A percentile compares a stretch with the other conserved stretches of the same genome.
Evolutionary conservation across 2,888 invertebrate species (phyloP).

Genomic region (Platyscelio sp.): DNA sequence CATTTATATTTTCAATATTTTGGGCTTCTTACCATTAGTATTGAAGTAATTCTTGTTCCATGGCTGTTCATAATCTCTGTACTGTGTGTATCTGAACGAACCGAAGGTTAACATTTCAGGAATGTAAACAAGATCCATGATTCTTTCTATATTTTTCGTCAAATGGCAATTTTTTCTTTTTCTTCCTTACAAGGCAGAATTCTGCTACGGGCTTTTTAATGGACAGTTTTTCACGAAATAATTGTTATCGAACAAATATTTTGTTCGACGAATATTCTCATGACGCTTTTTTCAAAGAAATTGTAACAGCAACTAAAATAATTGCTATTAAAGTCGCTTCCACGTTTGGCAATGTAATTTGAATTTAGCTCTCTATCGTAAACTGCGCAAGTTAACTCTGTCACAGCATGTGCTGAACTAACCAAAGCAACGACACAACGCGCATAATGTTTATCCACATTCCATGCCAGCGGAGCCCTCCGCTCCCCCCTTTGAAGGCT

Average conservation of each 20-base stretch:
- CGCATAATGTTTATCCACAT: constrained; percentile 79
- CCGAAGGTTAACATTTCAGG: constrained; percentile 87
- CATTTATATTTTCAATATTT: too few relatives aligned
- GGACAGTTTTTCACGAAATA: neutral
- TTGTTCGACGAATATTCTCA: too few relatives aligned
- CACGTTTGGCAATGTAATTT: neutral
- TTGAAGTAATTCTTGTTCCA: constrained; percentile 83
- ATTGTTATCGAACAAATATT: neutral
- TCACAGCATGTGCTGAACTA: constrained; percentile 75
- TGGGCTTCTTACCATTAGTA: constrained; percentile 77
- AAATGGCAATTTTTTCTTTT: too few relatives aligned
- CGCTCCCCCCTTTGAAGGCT: neutral
- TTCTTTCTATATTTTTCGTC: too few relatives aligned
- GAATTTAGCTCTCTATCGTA: neutral
- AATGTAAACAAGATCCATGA: constrained; percentile 87
- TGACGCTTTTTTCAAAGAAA: too few relatives aligned
- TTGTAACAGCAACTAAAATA: too few relatives aligned
- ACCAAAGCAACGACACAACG: constrained; percentile 75
- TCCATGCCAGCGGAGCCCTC: constrained; percentile 60
- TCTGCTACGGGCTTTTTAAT: too few relatives aligned
- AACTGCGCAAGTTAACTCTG: constrained; percentile 19
- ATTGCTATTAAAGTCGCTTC: too few relatives aligned
- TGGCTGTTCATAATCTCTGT: constrained; percentile 86
- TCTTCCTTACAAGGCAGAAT: too few relatives aligned
- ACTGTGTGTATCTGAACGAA: constrained; percentile 85